phyloP scores from a whole-genome alignment of 2,888 invertebrate genomes.

The Xestia c-nigrum region DNA sequence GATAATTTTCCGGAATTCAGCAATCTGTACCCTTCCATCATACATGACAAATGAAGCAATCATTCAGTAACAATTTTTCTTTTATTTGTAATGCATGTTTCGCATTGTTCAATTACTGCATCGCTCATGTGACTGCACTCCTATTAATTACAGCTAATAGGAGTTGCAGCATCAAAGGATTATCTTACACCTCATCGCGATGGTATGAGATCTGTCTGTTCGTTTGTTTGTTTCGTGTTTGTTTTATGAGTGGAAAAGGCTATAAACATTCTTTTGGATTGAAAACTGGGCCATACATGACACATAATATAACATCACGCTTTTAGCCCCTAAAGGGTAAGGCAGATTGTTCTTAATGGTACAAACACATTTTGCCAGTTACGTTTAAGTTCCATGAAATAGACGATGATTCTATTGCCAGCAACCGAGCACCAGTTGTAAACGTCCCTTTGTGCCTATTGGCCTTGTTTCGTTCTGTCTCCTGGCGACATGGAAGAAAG shows the following conservation, averaged over 20 bases:
- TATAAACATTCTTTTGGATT: constrained; percentile 3
- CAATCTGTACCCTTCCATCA: background rate
- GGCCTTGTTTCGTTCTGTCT: no score
- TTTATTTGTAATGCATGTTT: constrained; percentile 21
- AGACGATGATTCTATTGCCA: background rate
- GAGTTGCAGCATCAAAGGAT: constrained; percentile 40
- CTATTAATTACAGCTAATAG: constrained; percentile 60
- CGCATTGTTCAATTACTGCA: constrained; percentile 45
- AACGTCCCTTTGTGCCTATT: no score
- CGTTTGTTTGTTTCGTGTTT: constrained; percentile 13
- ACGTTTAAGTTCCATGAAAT: background rate
- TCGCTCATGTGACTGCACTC: constrained; percentile 46
- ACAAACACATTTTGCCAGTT: background rate
- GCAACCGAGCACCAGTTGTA: background rate
- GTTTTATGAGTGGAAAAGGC: background rate
- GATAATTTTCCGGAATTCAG: background rate
- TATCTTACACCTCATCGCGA: constrained; percentile 63
- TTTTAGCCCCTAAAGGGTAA: background rate
- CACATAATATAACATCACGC: background rate
- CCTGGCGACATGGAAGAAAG: no score
- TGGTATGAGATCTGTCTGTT: constrained; percentile 24
- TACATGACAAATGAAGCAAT: background rate
- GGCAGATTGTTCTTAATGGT: background rate
- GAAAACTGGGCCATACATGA: background rate
- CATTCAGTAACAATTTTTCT: constrained; percentile 21